Percentiles rank a stretch among this genome's conserved stretches.
phyloP scores from a whole-genome alignment of 2,113 vertebrate species.

The Gavialis gangeticus region DNA sequence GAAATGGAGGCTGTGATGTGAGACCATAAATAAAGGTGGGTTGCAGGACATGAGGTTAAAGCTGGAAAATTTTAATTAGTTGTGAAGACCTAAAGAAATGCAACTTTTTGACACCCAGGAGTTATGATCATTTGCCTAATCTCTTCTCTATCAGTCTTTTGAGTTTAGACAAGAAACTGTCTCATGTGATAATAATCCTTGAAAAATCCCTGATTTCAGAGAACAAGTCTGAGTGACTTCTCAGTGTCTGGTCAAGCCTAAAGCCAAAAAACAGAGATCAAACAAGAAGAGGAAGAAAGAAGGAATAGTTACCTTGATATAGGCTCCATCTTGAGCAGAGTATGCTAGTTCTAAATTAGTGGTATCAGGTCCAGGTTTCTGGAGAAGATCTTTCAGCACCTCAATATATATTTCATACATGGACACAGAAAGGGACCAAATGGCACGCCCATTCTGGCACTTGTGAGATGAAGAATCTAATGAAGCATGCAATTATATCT shows the following conservation, averaged over 20 bases:
- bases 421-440: not conserved
- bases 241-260: not conserved
- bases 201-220: not conserved
- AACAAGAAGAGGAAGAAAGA: not conserved
- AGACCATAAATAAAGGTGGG: fast-evolving
- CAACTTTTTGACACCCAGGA: not conserved
- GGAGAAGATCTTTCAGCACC: not conserved
- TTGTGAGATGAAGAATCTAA: not conserved
- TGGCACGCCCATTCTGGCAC: not conserved
- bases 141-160: not conserved
- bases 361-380: not conserved
- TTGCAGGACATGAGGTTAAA: fast-evolving
- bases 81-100: fast-evolving
- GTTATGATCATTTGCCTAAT: not conserved
- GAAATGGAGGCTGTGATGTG: not conserved
- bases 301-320: not conserved
- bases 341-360: not conserved
- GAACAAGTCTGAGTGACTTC: not conserved
- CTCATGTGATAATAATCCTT: constrained; percentile 29
- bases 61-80: not conserved
- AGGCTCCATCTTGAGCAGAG: fast-evolving
- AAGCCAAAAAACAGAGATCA: not conserved
- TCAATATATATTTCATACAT: fast-evolving
- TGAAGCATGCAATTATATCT: not conserved
- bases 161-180: constrained; percentile 37